Percentiles rank a stretch among this genome's conserved stretches.
These are phyloP conservation scores for Acanthiza pusilla DNA, from an alignment of 2,797 vertebrate species.

Conservation along the genomic window DNA sequence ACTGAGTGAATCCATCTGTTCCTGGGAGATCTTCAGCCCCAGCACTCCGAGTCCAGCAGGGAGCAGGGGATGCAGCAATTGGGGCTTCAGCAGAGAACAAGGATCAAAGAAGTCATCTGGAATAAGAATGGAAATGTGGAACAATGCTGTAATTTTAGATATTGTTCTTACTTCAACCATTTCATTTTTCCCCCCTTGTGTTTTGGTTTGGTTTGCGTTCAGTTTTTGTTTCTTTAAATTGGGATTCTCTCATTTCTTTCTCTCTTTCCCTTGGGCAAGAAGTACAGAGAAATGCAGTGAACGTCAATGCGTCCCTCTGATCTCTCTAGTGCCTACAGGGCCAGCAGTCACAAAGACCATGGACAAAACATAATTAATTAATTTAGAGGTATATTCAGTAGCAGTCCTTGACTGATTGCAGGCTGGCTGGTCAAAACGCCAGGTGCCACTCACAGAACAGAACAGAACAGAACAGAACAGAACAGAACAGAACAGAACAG, in stretches of 20 bases:
- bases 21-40: neutral
- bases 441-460: neutral
- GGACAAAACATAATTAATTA: neutral
- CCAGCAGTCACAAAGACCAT: neutral
- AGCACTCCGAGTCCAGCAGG: neutral
- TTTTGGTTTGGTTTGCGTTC: neutral
- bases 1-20: neutral
- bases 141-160: neutral
- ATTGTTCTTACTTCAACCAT: neutral
- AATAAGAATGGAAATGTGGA: neutral
- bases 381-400: neutral
- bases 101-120: neutral
- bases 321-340: neutral
- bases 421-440: neutral
- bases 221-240: neutral
- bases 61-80: neutral
- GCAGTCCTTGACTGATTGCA: neutral
- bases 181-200: rapidly evolving
- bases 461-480: too few relatives aligned
- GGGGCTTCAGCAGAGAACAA: neutral
- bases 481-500: too few relatives aligned
- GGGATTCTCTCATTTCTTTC: neutral
- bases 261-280: neutral
- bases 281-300: neutral
- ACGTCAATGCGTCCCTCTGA: neutral